Conservation (phyloP, 1,140 invertebrate species). For the Frieseomelitta varia region DNA sequence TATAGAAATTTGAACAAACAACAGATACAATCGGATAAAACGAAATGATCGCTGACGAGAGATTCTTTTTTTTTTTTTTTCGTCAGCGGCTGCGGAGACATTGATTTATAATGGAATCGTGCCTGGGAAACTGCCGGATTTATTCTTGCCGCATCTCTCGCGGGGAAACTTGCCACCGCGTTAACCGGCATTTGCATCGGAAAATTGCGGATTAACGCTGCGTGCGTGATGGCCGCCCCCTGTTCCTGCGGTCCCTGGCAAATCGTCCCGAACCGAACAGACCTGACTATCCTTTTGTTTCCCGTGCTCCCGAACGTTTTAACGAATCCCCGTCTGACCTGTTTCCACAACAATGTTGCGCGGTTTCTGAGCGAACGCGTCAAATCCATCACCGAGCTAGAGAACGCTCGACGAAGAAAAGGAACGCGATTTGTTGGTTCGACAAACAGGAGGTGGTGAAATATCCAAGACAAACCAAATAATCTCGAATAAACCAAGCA, state of each 20-base stretch:
- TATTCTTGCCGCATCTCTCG: conserved; percentile 22
- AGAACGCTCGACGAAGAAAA: background rate
- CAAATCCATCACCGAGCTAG: background rate
- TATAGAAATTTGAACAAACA: background rate
- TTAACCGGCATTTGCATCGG: conserved; percentile 45
- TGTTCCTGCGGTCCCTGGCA: background rate
- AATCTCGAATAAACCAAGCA: too few species aligned
- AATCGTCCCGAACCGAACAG: background rate
- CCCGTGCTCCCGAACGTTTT: background rate
- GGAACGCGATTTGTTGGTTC: background rate
- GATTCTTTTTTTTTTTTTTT: too few species aligned
- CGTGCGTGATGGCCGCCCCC: background rate
- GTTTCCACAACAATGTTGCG: background rate
- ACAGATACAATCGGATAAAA: background rate
- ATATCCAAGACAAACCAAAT: too few species aligned
- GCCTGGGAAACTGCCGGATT: conserved; percentile 1
- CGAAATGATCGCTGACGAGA: background rate
- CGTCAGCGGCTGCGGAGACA: background rate
- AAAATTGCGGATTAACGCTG: conserved; percentile 54
- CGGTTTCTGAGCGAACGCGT: background rate
- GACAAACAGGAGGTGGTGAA: too few species aligned
- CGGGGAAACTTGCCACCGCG: conserved; percentile 16
- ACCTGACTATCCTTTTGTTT: conserved; percentile 13
- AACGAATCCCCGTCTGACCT: background rate
- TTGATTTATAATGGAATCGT: conserved; percentile 39